Evolutionary conservation across 37 sponge, comb jelly and placozoan species (phyloP), one percentile per base, ranked within the genome.

Genomic region (Ephydatia muelleri): DNA sequence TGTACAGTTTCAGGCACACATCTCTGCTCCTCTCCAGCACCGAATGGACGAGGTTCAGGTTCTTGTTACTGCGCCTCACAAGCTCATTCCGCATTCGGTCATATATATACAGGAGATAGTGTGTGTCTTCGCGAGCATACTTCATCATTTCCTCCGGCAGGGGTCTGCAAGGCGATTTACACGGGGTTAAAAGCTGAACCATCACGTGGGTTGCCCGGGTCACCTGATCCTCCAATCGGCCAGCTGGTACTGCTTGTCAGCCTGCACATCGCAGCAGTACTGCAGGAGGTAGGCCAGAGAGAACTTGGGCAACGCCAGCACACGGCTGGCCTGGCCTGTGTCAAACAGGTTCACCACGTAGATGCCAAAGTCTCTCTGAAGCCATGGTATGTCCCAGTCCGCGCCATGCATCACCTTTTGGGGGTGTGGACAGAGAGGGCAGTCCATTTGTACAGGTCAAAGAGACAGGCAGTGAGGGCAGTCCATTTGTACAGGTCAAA

Each of bases 261-360:
- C 99, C 38, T 89, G 69, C 29, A 98, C 96, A 26, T 67, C 74
- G 66, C 99, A 98, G 87, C 95, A 96, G 78, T 90, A 85, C 69
- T 84, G 80, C 14, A 98, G 90, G 26, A 98, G 91, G 72, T 85
- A 95, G 31, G 96, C 93, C n/a, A 98, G 91, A 25, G 94, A 94
- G 84, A 84, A 82, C 29, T 88, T 65, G 32, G 99, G 94, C 43
- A 98, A 80, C 23, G 65, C 74, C 29, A 98, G 88, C 28, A 83
- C 78, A 8, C 89, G 83, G 38, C 92, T 87, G 36, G 99, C 96
- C 64, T 93, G 91, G 25, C 83, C 84, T 1, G 99, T 96, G 79
- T 98, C 99, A 88, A 98, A 98, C 91, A 98, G 65, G 88, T 96
- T 96, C 31, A 98, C 99, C 38, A 98, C 70, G 81, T 98, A 98